Percentiles rank a stretch among this genome's conserved stretches.
Conservation (phyloP, 2,888 invertebrate species). For the Himalopsyche tibetana region DNA sequence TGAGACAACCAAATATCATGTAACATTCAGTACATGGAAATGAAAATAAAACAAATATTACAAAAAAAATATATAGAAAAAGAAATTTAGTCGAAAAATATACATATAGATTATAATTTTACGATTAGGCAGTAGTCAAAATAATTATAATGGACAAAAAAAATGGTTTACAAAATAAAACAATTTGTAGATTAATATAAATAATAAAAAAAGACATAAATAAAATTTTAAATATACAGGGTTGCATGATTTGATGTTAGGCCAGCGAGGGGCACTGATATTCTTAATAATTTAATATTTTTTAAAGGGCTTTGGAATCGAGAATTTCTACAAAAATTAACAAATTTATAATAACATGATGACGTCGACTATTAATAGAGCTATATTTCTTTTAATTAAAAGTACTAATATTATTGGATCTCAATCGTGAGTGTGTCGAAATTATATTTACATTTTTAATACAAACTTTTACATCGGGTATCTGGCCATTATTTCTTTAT, state of each 20-base stretch:
- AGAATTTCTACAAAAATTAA: constrained; percentile 60
- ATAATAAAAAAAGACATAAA: constrained; percentile 41
- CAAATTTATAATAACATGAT: constrained; percentile 60
- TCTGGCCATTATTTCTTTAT: constrained; percentile 62
- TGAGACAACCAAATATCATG: constrained; percentile 48
- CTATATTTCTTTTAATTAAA: constrained; percentile 62
- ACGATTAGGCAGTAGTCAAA: constrained; percentile 28
- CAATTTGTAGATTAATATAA: constrained; percentile 45
- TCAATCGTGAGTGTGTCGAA: constrained; percentile 44
- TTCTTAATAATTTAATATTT: constrained; percentile 46
- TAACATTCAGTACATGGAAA: constrained; percentile 58
- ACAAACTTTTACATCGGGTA: constrained; percentile 55
- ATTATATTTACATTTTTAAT: constrained; percentile 61
- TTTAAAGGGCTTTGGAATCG: constrained; percentile 62
- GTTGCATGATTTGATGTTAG: constrained; percentile 51
- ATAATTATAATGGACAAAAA: constrained; percentile 46
- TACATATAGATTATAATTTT: constrained; percentile 6
- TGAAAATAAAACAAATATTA: constrained; percentile 46
- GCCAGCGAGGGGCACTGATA: constrained; percentile 47
- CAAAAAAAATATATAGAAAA: constrained; percentile 43
- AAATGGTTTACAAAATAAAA: constrained; percentile 41
- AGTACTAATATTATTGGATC: constrained; percentile 60
- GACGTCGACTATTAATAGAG: constrained; percentile 62
- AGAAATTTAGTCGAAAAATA: constrained; percentile 40
- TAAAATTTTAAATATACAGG: constrained; percentile 24